Evolutionary conservation across 2,797 vertebrate species (phyloP), one percentile per base, ranked within the genome.

Genomic region (Babyrousa celebensis): DNA sequence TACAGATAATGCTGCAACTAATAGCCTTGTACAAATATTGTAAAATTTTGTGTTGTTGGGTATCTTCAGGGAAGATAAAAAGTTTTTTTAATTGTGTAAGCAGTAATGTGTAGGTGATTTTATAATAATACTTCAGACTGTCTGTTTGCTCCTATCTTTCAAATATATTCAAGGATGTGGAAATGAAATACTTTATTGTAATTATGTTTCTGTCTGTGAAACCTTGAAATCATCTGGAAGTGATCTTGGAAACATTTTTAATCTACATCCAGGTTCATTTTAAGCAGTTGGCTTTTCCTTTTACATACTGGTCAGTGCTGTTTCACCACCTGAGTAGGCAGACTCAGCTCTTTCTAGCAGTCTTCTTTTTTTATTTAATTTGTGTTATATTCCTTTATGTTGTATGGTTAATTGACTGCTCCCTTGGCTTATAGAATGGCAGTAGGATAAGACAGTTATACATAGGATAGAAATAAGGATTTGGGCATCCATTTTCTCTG

Each of bases 211-310:
- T 93, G 18, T 74, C 40, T 92, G 36, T 65, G 72, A 93, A 84
- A 77, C 52, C 74, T 97, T 97, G 96, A 94, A 95, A 92, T 96
- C 60, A 82, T 17, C 80, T 89, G 17, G 6, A 95, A 95, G 62
- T 86, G 77, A 23, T 89, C 56, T 93, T 94, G 89, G 78, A 71
- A 91, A 48, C 75, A 70, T 93, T 96, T 96, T 96, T 96, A 72
- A 86, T 93, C 71, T 92, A 18, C 52, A 65, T 83, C 78, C 52
- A 74, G 52, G 63, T 91, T 93, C 62, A 58, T 92, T 78, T 82
- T 87, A 77, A 93, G 36, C 54, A 90, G 32, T 36, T 70, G 58
- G 17, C 25, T 96, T 2, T 89, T 94, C 16, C 56, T 89, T 95
- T 15, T 84, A 72, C 27, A 11, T 60, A 20, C 25, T 75, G n/a